Conservation (phyloP, 2,888 invertebrate genomes). For the Microplitis manilae region DNA sequence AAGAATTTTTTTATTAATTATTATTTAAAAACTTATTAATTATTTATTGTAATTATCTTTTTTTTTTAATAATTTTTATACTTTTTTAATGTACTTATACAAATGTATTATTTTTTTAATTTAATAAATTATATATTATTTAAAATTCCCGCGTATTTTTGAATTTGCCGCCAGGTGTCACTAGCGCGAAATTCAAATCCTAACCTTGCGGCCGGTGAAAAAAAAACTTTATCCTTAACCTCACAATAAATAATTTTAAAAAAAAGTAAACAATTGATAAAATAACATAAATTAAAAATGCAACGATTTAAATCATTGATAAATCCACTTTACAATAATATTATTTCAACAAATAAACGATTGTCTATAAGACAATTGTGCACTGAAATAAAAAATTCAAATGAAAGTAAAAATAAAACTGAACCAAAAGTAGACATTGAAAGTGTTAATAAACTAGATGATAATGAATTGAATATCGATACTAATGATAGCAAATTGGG, state of each 20-base stretch:
- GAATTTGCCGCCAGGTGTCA: neutral
- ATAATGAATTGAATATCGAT: neutral
- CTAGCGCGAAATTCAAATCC: neutral
- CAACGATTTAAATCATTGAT: slow-evolving; percentile 2
- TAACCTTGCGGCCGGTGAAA: neutral
- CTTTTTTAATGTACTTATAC: too few species aligned
- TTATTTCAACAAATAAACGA: neutral
- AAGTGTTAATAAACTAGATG: neutral
- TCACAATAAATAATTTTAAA: neutral
- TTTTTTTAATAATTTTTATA: too few species aligned
- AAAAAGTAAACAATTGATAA: neutral
- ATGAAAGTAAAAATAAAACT: neutral
- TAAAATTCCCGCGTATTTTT: neutral
- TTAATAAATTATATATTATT: neutral
- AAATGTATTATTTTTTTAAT: too few species aligned
- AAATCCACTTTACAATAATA: neutral
- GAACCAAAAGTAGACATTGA: neutral
- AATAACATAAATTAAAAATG: neutral
- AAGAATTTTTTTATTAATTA: too few species aligned
- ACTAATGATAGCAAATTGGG: slow-evolving; percentile 65
- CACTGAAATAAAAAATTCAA: slow-evolving; percentile 2
- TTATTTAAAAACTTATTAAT: too few species aligned
- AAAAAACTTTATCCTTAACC: neutral
- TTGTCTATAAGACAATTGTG: neutral
- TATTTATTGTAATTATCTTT: too few species aligned